Conservation (phyloP, 1,140 invertebrate genomes). For the Drosophila albomicans region DNA sequence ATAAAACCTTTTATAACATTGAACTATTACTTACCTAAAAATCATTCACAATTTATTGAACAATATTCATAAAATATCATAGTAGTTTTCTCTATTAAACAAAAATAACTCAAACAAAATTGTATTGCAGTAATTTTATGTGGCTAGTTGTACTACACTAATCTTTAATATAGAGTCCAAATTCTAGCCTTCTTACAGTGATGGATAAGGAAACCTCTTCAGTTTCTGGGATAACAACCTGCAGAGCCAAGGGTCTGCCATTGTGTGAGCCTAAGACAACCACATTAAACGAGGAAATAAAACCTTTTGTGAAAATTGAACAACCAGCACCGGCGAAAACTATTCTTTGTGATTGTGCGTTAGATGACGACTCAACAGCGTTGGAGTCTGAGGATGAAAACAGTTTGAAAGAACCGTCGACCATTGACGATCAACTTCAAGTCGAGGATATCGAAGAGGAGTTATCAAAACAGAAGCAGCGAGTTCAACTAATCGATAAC, state of each 20-base stretch:
- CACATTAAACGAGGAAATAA: not conserved
- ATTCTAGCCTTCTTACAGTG: not conserved
- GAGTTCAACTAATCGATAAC: conserved; percentile 19
- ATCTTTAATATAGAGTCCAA: not conserved
- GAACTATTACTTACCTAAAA: no score
- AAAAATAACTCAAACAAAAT: no score
- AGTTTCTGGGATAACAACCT: not conserved
- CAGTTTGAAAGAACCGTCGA: not conserved
- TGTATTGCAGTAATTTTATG: no score
- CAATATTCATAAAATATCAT: not conserved
- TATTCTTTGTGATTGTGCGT: conserved; percentile 8
- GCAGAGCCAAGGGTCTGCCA: conserved; percentile 34
- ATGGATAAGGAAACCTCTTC: not conserved
- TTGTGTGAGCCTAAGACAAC: conserved; percentile 5
- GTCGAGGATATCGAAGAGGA: conserved; percentile 36
- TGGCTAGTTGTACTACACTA: not conserved
- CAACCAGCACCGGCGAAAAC: not conserved
- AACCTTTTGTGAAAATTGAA: not conserved
- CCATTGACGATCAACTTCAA: not conserved
- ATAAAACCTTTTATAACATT: no score
- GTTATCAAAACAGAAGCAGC: conserved; percentile 3
- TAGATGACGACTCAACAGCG: not conserved
- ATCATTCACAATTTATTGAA: no score
- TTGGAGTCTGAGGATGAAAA: conserved; percentile 4
- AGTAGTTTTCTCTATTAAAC: not conserved